Evolutionary conservation across 2,797 vertebrate genomes (phyloP), one percentile per base, ranked within the genome.

Genomic region (Setipinna tenuifilis): DNA sequence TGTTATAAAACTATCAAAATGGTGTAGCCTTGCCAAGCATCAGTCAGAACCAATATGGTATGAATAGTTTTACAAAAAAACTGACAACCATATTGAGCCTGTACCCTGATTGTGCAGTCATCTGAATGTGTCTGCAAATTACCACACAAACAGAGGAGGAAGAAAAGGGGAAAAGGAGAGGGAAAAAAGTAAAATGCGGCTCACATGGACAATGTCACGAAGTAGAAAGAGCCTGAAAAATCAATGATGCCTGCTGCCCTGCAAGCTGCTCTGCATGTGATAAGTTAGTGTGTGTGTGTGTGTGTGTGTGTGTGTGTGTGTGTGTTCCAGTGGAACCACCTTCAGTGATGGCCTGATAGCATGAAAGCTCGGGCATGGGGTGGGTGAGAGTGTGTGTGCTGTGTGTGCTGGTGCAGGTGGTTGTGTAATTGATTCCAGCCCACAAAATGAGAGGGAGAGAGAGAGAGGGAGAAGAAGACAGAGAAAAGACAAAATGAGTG

Each of bases 381-480:
- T 11, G 71, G 31, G 35, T 44, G 71, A 21, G 71, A 31, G 71
- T 75, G 68, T 75, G 68, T 41, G 28, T 19, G 17, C 68, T 2
- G 71, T 35, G 9, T 19, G 17, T 44, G 71, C 83, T 41, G 58
- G 31, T 78, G 31, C 71, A 78, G 71, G 71, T 25, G 71, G 71
- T 35, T 2, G 87, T 2, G 87, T 94, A 96, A 95, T 90, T 92
- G 94, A 96, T 94, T 94, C 94, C 91, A 90, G 90, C 92, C 90
- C 92, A 91, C 83, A 89, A 95, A 92, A 89, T 90, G 92, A 87
- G 82, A 46, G 46, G 6, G 35, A 44, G 35, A 44, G 0, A 44
- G 31, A 78, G 6, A 44, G 35, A 41, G 28, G 11, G 68, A 71
- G 28, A 31, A 28, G 23, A 35, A 17, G 3, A 65, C 0, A 41